Evolutionary conservation across 2,797 vertebrate genomes (phyloP).

Genomic region (Spizella passerina): DNA sequence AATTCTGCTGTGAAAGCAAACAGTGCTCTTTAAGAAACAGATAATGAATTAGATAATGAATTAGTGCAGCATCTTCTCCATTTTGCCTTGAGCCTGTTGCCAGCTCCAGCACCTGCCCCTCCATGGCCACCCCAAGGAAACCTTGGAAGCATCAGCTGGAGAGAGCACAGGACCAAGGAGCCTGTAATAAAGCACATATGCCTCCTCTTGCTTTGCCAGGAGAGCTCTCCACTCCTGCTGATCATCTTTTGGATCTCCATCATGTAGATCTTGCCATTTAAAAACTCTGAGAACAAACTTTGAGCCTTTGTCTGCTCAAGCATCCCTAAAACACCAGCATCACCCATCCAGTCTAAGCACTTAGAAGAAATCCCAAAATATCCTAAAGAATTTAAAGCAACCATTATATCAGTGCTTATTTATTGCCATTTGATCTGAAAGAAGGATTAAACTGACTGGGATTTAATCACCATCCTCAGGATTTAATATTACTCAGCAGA

Average conservation of each 20-base stretch:
- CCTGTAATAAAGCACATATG: not conserved
- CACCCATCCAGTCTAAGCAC: not conserved
- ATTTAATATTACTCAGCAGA: not conserved
- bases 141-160: not conserved
- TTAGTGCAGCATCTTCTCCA: not conserved
- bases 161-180: not conserved
- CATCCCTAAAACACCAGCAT: not conserved
- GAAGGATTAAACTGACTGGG: not conserved
- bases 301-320: not conserved
- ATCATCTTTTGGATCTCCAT: not conserved
- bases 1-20: not conserved
- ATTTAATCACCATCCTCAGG: not conserved
- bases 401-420: not conserved
- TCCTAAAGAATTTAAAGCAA: not conserved
- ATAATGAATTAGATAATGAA: not conserved
- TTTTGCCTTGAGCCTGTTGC: not conserved
- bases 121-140: not conserved
- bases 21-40: not conserved
- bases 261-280: not conserved
- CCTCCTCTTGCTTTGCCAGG: not conserved
- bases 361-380: not conserved
- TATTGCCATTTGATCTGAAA: not conserved
- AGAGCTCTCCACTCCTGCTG: not conserved
- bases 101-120: not conserved
- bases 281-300: not conserved